Evolutionary conservation across 2,888 invertebrate species (phyloP).

Genomic region (Athalia circularis): DNA sequence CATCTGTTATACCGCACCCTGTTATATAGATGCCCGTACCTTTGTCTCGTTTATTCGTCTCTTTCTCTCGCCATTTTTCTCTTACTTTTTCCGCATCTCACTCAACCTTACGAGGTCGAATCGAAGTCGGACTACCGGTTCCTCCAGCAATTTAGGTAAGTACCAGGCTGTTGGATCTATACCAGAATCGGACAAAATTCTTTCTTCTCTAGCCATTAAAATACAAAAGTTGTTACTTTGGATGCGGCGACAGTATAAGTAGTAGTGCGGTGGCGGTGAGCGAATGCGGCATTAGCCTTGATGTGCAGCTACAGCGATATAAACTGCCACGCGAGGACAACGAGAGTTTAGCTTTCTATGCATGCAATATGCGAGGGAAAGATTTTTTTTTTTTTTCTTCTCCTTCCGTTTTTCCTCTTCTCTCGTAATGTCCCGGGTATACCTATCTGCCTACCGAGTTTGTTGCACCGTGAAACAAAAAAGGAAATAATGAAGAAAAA

Average conservation of each 20-base stretch:
- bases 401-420: not conserved
- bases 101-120: conserved; percentile 10
- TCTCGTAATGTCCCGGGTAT: not conserved
- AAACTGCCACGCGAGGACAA: too few species aligned
- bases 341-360: too few species aligned
- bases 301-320: too few species aligned
- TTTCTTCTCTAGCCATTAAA: conserved; percentile 24
- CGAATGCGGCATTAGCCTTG: too few species aligned
- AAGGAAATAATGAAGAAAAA: too few species aligned
- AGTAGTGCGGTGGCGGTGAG: not conserved
- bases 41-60: not conserved
- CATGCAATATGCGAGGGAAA: too few species aligned
- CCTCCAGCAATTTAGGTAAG: conserved; percentile 40
- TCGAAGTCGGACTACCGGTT: conserved; percentile 31
- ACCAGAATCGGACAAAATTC: conserved; percentile 16
- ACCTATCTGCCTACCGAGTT: too few species aligned
- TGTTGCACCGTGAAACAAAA: too few species aligned
- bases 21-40: not conserved
- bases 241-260: conserved; percentile 14
- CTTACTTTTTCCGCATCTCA: not conserved
- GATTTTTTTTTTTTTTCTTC: not conserved
- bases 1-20: not conserved
- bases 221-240: conserved; percentile 43
- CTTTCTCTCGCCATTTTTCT: not conserved
- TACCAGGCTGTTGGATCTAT: conserved; percentile 23